These are phyloP conservation scores for Nannoperca australis DNA, from an alignment of 2,797 vertebrate species.

Conservation along the genomic window DNA sequence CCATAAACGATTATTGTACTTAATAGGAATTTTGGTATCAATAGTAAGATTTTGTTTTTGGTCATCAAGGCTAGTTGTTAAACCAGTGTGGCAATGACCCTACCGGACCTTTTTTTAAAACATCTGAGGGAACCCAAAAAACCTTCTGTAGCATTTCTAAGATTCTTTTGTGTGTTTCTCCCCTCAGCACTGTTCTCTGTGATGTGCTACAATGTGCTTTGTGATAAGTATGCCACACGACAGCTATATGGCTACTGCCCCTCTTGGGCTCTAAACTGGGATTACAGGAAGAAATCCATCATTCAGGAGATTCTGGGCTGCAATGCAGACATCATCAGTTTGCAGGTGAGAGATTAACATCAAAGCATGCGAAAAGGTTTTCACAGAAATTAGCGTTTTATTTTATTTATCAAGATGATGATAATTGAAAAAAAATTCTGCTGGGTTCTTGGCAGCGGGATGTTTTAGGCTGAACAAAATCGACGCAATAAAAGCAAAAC, in stretches of 20 bases:
- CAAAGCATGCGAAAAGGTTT: not conserved
- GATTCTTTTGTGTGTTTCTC: conserved; percentile 14
- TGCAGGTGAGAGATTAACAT: conserved; percentile 88
- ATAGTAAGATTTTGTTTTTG: no score
- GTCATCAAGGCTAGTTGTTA: not conserved
- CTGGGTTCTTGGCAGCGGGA: no score
- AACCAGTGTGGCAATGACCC: not conserved
- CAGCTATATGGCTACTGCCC: conserved; percentile 99
- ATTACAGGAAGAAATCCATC: conserved; percentile 99
- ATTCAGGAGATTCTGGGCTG: conserved; percentile 98
- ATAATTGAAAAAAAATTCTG: no score
- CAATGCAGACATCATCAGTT: conserved; percentile 96
- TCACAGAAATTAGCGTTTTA: not conserved
- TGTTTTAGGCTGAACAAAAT: not conserved
- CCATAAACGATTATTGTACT: no score
- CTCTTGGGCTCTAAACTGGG: conserved; percentile 97
- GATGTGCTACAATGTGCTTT: conserved; percentile 99
- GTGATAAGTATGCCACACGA: conserved; percentile 97
- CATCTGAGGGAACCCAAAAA: not conserved
- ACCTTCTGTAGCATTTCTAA: not conserved
- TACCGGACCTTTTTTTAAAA: not conserved
- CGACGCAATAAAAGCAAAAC: not conserved
- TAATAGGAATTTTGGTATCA: no score
- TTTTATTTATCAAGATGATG: not conserved
- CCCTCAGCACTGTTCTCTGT: conserved; percentile 95